These are phyloP conservation scores for Agrilus planipennis DNA, from an alignment of 1,140 invertebrate species.

Conservation along the genomic window DNA sequence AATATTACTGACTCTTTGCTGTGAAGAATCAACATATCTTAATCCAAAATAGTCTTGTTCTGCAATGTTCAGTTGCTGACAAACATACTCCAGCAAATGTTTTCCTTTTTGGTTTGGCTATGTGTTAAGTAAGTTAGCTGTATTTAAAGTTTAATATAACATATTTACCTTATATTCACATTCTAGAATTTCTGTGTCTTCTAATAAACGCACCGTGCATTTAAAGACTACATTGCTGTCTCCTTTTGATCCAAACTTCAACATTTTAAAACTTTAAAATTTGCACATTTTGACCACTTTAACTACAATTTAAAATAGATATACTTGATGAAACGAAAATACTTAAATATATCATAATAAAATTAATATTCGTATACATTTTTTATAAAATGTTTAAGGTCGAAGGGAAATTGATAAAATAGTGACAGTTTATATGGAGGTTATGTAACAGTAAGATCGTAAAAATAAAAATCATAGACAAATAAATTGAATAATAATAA, in stretches of 20 bases:
- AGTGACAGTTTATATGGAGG: no score
- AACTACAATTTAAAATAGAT: no score
- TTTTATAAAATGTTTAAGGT: no score
- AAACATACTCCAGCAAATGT: conserved; percentile 86
- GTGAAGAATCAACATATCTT: conserved; percentile 82
- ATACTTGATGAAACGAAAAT: no score
- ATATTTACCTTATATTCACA: conserved; percentile 85
- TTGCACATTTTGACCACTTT: no score
- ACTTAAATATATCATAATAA: no score
- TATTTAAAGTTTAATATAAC: conserved; percentile 7
- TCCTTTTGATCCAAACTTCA: conserved; percentile 67
- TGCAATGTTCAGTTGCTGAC: conserved; percentile 82
- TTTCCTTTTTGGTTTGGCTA: conserved; percentile 89
- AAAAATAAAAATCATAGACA: no score
- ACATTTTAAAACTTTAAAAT: no score
- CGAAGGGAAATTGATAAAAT: no score
- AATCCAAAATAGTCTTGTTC: conserved; percentile 97
- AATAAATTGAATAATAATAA: no score
- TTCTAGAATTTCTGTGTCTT: conserved; percentile 89
- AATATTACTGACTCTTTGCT: conserved; percentile 67
- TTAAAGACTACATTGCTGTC: conserved; percentile 80
- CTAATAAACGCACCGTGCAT: conserved; percentile 85
- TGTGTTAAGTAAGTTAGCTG: conserved; percentile 29
- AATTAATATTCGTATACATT: no score
- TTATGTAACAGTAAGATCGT: no score